A percentile compares a stretch with the other conserved stretches of the same genome.
Conservation (phyloP, 1,140 invertebrate genomes). For the Wiebesia pumilae region DNA sequence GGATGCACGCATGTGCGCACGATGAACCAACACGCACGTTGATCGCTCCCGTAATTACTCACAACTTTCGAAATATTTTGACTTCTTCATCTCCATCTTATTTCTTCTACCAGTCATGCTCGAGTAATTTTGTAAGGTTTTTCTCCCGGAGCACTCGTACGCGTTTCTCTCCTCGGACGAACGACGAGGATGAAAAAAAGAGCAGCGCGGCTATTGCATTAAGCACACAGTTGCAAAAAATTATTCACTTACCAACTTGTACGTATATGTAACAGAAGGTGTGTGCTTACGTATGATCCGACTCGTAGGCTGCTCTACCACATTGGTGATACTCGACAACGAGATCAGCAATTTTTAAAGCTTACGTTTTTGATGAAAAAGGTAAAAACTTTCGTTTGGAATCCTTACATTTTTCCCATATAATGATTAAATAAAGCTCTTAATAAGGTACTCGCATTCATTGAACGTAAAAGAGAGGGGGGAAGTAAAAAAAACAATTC, state of each 20-base stretch:
- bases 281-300: no score
- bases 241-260: neutral
- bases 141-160: neutral
- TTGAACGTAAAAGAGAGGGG: no score
- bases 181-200: neutral
- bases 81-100: slow-evolving; percentile 20
- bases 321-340: neutral
- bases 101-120: neutral
- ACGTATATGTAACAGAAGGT: neutral
- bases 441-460: no score
- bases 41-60: slow-evolving; percentile 7
- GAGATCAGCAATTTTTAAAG: no score
- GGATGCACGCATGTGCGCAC: neutral
- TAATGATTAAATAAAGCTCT: no score
- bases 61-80: slow-evolving; percentile 24
- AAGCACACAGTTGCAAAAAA: neutral
- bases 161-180: neutral
- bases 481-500: no score
- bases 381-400: no score
- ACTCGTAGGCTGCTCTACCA: neutral
- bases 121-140: neutral
- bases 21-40: neutral
- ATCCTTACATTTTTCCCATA: no score
- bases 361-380: no score
- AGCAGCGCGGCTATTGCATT: neutral